Base-by-base conservation (phyloP, 2,797 vertebrate species). In the Chromis chromis region DNA sequence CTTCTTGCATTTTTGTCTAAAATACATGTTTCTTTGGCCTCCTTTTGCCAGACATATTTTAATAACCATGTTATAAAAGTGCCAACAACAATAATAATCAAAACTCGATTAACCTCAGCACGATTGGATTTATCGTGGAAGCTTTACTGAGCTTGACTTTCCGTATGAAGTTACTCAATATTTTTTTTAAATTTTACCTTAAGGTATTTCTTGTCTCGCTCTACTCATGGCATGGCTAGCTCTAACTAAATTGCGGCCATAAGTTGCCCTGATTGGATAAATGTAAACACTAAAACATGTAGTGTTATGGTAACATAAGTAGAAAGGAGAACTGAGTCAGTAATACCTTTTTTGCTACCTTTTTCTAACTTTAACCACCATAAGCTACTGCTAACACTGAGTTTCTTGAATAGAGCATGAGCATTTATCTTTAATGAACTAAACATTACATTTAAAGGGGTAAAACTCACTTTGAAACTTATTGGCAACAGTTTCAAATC, bases 231-330 rank as follows among this genome's bases (percentile, higher is more conserved):
- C 63, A 39, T 25, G 21, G 10, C 65, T 73, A 48, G 14, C 24
- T 69, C 40, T 56, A 61, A 44, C 42, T 48, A 40, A 70, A 70
- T 9, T 50, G 79, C 21, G 16, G 7, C 67, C n/a, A 21, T 25
- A 68, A 50, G 8, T 33, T 27, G 36, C n/a, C 67, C 44, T 71
- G 44, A 39, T 36, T 61, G 55, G 52, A 31, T 56, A 14, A 60
- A 9, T 70, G 44, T 17, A 53, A 52, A 70, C 49, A 28, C 5
- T 74, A 52, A 59, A 71, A 61, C 50, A 52, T 52, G 67, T 28
- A 59, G 55, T 56, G 57, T 21, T 56, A 6, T 31, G 28, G 53
- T 19, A 60, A 16, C 54, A 19, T 24, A 28, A 48, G 49, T 50
- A 54, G 14, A 71, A n/a, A 33, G 31, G 40, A 77, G 7, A 49